Percentiles rank a stretch among this genome's conserved stretches.
phyloP scores from a whole-genome alignment of 92 coral and sea anemone genomes.

The Virgularia gustaviana region DNA sequence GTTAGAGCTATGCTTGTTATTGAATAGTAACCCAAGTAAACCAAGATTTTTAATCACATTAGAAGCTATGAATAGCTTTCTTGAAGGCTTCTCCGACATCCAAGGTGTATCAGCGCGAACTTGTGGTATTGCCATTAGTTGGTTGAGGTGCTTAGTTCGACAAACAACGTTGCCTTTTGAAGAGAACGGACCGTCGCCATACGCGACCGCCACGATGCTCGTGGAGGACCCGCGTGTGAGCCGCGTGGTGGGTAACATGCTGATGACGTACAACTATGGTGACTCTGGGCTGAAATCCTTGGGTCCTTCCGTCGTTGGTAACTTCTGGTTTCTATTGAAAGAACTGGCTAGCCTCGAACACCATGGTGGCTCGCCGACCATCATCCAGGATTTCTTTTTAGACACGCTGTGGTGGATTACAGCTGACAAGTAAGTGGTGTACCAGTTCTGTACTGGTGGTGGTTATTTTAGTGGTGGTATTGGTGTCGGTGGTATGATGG shows the following conservation, averaged over 20 bases:
- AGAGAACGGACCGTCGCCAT: neutral
- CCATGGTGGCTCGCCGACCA: neutral
- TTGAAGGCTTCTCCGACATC: neutral
- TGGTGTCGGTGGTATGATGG: too few species aligned
- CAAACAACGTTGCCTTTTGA: neutral
- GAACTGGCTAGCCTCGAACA: neutral
- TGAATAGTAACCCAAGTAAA: neutral
- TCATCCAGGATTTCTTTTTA: conserved; percentile 12
- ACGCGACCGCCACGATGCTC: conserved; percentile 15
- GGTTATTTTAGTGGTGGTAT: too few species aligned
- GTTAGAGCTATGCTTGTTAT: conserved; percentile 17
- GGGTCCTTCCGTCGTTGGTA: conserved; percentile 17
- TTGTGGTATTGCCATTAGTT: conserved; percentile 13
- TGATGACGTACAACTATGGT: conserved; percentile 14
- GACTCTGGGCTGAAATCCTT: conserved; percentile 17
- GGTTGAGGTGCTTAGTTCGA: conserved; percentile 17
- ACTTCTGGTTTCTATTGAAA: conserved; percentile 12
- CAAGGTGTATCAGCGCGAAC: conserved; percentile 12
- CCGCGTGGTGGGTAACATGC: conserved; percentile 22
- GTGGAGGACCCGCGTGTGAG: conserved; percentile 16
- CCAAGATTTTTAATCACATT: conserved; percentile 4
- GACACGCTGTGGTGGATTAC: conserved; percentile 18
- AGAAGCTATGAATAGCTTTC: conserved; percentile 18
- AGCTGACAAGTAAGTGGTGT: conserved; percentile 12
- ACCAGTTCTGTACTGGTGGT: neutral